Evolutionary conservation across 2,888 invertebrate species (phyloP).

Genomic region (Zhuqinia jingwanae): DNA sequence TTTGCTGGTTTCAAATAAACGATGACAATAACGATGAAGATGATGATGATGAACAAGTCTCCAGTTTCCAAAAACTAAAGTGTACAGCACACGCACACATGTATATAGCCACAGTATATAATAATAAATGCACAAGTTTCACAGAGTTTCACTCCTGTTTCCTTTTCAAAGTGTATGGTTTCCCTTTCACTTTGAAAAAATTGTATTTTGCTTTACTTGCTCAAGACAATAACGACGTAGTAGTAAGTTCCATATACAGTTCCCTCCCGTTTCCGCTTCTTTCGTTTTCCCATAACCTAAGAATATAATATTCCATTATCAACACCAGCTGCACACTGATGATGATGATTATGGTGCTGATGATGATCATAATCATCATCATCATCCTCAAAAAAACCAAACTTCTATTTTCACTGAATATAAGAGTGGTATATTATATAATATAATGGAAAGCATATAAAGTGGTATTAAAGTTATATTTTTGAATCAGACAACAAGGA

Average conservation of each 20-base stretch:
- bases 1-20: slow-evolving; percentile 54
- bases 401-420: slow-evolving; percentile 30
- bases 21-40: slow-evolving; percentile 60
- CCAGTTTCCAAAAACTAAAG: slow-evolving; percentile 53
- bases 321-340: neutral
- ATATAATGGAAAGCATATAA: neutral
- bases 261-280: slow-evolving; percentile 61
- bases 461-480: neutral
- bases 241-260: slow-evolving; percentile 8
- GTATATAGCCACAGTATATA: neutral
- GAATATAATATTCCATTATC: slow-evolving; percentile 54
- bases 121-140: neutral
- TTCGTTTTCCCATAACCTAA: slow-evolving; percentile 43
- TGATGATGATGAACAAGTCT: slow-evolving; percentile 63
- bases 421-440: slow-evolving; percentile 25
- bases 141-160: neutral
- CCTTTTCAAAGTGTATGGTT: slow-evolving; percentile 35
- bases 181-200: slow-evolving; percentile 38
- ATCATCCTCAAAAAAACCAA: slow-evolving; percentile 22
- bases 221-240: neutral
- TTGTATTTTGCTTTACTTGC: slow-evolving; percentile 5
- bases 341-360: neutral
- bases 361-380: slow-evolving; percentile 35
- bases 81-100: neutral
- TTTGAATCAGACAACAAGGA: slow-evolving; percentile 41